Conservation (phyloP, 2,113 vertebrate genomes). For the Grus americana region DNA sequence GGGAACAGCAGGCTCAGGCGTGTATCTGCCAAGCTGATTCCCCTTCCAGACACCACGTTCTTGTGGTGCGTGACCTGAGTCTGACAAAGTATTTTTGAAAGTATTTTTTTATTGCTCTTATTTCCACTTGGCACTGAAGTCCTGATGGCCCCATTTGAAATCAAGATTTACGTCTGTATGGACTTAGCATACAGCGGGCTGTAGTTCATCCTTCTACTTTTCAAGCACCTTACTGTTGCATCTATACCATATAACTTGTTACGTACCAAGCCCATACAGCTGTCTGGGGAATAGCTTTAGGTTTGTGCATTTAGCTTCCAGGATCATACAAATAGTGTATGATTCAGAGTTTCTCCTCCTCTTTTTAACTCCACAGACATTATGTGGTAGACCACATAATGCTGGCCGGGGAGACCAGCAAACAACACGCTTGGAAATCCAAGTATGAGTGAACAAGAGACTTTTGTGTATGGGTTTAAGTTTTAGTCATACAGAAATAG, state of each 20-base stretch:
- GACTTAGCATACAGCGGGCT: background rate
- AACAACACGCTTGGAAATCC: background rate
- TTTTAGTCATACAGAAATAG: background rate
- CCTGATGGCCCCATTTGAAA: background rate
- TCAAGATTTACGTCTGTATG: background rate
- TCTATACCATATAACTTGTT: background rate
- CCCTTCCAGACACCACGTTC: background rate
- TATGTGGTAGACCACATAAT: constrained; percentile 33
- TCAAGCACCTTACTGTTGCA: background rate
- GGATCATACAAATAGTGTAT: background rate
- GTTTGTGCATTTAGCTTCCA: constrained; percentile 14
- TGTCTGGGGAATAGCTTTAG: background rate
- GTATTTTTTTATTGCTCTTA: background rate
- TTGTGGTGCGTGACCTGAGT: background rate
- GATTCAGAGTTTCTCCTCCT: background rate
- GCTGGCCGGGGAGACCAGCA: background rate
- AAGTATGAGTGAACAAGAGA: background rate
- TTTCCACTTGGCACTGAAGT: background rate
- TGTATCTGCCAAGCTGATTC: background rate
- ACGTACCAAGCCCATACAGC: background rate
- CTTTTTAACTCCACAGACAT: background rate
- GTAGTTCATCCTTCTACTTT: background rate
- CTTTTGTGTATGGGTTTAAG: background rate
- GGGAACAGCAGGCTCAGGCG: background rate
- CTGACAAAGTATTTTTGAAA: background rate